phyloP scores from a whole-genome alignment of 2,113 vertebrate species.

The Chloropsis hardwickii region DNA sequence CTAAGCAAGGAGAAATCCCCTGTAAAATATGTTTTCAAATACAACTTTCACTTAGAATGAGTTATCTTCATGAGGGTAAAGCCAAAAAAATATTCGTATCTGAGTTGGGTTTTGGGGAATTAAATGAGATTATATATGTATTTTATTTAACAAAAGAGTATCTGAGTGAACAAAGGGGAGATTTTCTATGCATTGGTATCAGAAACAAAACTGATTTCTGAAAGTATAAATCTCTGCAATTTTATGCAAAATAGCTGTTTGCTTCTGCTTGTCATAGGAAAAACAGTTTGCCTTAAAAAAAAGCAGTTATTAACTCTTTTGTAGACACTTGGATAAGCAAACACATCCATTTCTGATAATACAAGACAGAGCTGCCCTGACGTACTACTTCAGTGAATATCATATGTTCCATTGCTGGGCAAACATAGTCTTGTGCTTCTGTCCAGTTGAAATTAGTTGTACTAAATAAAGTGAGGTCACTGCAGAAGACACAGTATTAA shows the following conservation, averaged over 20 bases:
- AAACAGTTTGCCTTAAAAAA: neutral
- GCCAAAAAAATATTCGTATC: neutral
- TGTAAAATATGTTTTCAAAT: neutral
- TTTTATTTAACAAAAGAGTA: neutral
- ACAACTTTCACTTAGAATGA: neutral
- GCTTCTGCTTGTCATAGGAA: neutral
- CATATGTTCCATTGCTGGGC: neutral
- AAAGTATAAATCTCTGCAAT: conserved; percentile 1
- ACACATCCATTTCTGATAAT: neutral
- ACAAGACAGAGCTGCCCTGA: neutral
- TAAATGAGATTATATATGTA: neutral
- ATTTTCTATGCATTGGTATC: neutral
- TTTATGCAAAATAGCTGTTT: conserved; percentile 18
- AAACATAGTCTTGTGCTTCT: neutral
- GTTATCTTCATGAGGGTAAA: neutral
- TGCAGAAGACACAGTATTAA: neutral
- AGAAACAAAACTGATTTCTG: neutral
- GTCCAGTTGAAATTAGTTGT: neutral
- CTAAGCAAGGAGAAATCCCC: neutral
- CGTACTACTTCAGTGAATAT: neutral
- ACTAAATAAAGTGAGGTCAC: neutral
- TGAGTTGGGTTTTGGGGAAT: neutral
- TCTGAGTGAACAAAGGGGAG: neutral
- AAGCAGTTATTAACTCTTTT: neutral
- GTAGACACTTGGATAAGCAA: neutral